Base-by-base conservation (phyloP, 2,113 vertebrate species). In the Malurus cyaneus region DNA sequence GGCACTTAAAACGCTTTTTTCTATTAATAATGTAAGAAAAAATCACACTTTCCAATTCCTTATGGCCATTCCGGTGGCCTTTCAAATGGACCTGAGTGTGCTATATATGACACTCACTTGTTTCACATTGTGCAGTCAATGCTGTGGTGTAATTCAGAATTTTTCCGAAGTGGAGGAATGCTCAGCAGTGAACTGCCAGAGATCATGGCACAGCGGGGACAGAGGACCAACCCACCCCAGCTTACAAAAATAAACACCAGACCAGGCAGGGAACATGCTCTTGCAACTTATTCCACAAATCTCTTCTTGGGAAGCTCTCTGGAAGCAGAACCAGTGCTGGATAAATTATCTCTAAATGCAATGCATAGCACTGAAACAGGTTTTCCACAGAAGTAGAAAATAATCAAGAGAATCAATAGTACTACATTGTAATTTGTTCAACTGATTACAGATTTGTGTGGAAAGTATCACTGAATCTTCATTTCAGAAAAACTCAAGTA, bases 391-490 rank as follows among this genome's bases (percentile, higher is more conserved):
- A 80, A 84, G 66, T 13, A 83, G 53, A 88, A 92, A 91, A 76
- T 21, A 96, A 80, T 91, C 39, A 47, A 85, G 32, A 85, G 41
- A 93, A 93, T 86, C 57, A 81, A 81, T 66, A 89, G 34, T 34
- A 85, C 73, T 81, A 83, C 32, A 61, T 1, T 44, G 32, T 26
- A 67, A 89, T 49, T 92, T 26, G 49, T 88, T 86, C 50, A 28
- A 83, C 96, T 94, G 94, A 94, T 90, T 95, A 93, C 11, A 3
- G 29, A 91, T n/a, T 50, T 88, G 28, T 44, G 36, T 80, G 50
- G 74, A 96, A 97, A 97, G 79, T 91, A 92, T 29, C 71, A 92
- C 8, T 76, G 56, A 50, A 92, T 72, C 56, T 97, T 95, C 88
- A 95, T 89, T 95, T 96, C 94, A 94, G 86, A 95, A 56, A 74